phyloP scores from a whole-genome alignment of 2,888 invertebrate genomes.

The Scelioninae gen. 2 region DNA sequence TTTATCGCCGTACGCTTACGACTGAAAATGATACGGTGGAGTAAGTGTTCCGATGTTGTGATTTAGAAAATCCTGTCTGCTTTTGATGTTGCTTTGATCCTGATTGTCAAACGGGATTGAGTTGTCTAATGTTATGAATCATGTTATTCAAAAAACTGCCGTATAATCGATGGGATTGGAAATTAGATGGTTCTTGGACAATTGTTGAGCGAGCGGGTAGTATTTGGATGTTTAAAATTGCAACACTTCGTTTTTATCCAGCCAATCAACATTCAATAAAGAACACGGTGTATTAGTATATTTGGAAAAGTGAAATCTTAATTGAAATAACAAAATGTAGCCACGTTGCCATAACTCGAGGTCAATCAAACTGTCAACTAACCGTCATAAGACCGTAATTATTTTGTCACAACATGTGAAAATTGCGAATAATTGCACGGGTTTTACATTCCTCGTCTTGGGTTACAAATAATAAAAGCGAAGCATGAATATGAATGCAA shows the following conservation, averaged over 20 bases:
- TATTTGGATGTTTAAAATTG: no score
- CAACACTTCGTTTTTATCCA: no score
- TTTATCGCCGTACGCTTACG: slow-evolving; percentile 7
- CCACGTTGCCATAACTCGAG: neutral
- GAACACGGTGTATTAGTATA: no score
- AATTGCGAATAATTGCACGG: slow-evolving; percentile 21
- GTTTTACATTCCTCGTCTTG: slow-evolving; percentile 14
- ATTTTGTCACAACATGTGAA: slow-evolving; percentile 25
- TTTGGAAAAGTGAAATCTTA: neutral
- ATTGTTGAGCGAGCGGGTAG: no score
- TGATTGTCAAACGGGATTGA: no score
- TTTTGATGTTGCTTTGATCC: no score
- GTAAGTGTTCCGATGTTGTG: neutral
- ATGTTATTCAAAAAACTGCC: no score
- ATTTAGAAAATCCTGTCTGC: neutral
- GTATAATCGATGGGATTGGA: no score
- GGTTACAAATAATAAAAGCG: slow-evolving; percentile 9
- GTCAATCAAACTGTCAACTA: slow-evolving; percentile 20
- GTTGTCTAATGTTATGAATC: no score
- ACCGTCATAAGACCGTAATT: slow-evolving; percentile 11
- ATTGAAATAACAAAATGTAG: neutral
- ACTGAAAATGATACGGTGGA: slow-evolving; percentile 25
- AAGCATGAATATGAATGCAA: slow-evolving; percentile 14
- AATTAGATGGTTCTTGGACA: no score
- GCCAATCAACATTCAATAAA: no score